phyloP scores from a whole-genome alignment of 2,113 vertebrate species.

The Synodontis membranacea region DNA sequence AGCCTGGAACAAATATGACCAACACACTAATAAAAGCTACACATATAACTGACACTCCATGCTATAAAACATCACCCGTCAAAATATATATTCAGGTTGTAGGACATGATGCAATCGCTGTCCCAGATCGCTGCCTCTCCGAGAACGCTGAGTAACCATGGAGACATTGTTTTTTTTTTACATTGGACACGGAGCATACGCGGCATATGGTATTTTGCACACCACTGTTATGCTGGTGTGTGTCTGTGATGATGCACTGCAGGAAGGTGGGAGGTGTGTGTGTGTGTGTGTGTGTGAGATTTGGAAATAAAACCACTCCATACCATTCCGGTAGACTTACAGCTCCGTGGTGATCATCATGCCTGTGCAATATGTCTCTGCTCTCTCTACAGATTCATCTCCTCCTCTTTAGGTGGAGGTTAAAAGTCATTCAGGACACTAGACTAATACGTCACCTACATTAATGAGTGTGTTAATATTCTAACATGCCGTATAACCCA shows the following conservation, averaged over 20 bases:
- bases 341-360: too few relatives aligned
- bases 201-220: conserved; percentile 12
- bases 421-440: too few relatives aligned
- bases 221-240: conserved; percentile 5
- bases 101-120: neutral
- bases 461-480: neutral
- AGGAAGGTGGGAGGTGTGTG: neutral
- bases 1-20: neutral
- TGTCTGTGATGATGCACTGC: neutral
- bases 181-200: neutral
- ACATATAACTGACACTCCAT: neutral
- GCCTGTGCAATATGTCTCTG: too few relatives aligned
- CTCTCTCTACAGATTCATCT: neutral
- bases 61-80: neutral
- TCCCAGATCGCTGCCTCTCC: neutral
- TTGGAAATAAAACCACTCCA: neutral
- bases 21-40: neutral
- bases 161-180: neutral
- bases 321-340: too few relatives aligned
- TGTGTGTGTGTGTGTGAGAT: neutral
- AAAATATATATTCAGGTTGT: neutral
- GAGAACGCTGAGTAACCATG: conserved; percentile 17
- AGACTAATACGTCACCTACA: too few relatives aligned
- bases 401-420: too few relatives aligned
- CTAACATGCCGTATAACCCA: neutral